These are phyloP conservation scores for Hypselothyrea guttata DNA, from an alignment of 2,888 invertebrate genomes.

Conservation along the genomic window DNA sequence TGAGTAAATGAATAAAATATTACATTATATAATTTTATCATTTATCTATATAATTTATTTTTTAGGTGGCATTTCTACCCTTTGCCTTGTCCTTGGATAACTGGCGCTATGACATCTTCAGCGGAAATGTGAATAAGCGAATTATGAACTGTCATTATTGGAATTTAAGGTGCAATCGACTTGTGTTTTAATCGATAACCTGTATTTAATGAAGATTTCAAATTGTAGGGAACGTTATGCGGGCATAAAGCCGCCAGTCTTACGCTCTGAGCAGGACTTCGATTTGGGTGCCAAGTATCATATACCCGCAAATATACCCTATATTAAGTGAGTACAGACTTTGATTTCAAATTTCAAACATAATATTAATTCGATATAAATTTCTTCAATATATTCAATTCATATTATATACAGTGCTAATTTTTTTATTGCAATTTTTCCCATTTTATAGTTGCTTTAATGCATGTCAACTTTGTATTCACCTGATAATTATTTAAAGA, in stretches of 20 bases:
- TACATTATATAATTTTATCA: neutral
- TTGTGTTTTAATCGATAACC: neutral
- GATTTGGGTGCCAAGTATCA: slow-evolving; percentile 97
- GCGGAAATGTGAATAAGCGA: slow-evolving; percentile 87
- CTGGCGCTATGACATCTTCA: slow-evolving; percentile 94
- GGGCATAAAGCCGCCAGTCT: slow-evolving; percentile 92
- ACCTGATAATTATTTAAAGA: no score
- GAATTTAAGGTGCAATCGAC: slow-evolving; percentile 87
- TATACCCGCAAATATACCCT: slow-evolving; percentile 94
- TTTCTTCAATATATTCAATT: no score
- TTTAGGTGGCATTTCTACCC: slow-evolving; percentile 86
- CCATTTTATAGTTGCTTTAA: neutral
- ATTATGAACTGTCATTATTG: slow-evolving; percentile 95
- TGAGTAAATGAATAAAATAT: slow-evolving; percentile 70
- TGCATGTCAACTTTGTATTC: no score
- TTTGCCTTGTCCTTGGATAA: slow-evolving; percentile 92
- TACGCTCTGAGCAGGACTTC: slow-evolving; percentile 93
- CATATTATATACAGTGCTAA: no score
- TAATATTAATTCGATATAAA: no score
- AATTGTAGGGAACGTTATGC: slow-evolving; percentile 89
- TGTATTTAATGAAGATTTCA: neutral
- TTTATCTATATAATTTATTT: neutral
- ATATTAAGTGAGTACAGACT: slow-evolving; percentile 90
- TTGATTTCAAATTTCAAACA: no score
- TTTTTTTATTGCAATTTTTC: no score